Evolutionary conservation across 2,113 vertebrate species (phyloP), one percentile per base, ranked within the genome.

Genomic region (Microtus oregoni): DNA sequence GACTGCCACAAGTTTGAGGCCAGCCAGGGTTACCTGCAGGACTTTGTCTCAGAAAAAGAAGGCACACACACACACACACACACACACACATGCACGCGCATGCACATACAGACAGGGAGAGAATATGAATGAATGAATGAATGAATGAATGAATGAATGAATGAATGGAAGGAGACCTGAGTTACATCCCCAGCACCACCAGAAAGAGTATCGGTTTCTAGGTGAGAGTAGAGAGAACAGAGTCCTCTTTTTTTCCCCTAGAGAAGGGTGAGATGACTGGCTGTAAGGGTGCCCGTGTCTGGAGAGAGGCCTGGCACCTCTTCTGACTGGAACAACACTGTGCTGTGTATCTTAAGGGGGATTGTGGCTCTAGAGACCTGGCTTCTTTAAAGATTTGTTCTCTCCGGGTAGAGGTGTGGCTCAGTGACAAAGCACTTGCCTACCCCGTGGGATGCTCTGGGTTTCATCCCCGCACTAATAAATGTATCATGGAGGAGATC

Each of bases 401-500:
- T 65, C 20, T 65, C 41, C 0, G 22, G 58, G 14, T 67, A 63
- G 89, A 65, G 30, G 58, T 50, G 30, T 35, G 28, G 75, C 61
- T 90, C 58, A 67, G 41, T 79, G 75, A 47, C 44, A 90, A 63
- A 79, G 61, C 44, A 38, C 44, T n/a, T n/a, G n/a, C n/a, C n/a
- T n/a, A n/a, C n/a, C n/a, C n/a, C n/a, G n/a, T 20, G 14, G 47
- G 44, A 68, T 3, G 44, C 89, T 79, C 44, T 38, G 61, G 22
- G 61, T 79, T 67, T 22, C 22, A 38, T 79, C 44, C 32, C 22
- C 44, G 79, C 44, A 67, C 61, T 67, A 90, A 55, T 89, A 89
- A 83, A 44, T 78, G 72, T 92, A n/a, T 89, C 68, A 35, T 82
- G 14, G 77, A 91, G 86, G 91, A 81, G 72, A 87, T 85, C 87